These are phyloP conservation scores for Pelochelys cantorii DNA, from an alignment of 2,797 vertebrate species.

Conservation along the genomic window DNA sequence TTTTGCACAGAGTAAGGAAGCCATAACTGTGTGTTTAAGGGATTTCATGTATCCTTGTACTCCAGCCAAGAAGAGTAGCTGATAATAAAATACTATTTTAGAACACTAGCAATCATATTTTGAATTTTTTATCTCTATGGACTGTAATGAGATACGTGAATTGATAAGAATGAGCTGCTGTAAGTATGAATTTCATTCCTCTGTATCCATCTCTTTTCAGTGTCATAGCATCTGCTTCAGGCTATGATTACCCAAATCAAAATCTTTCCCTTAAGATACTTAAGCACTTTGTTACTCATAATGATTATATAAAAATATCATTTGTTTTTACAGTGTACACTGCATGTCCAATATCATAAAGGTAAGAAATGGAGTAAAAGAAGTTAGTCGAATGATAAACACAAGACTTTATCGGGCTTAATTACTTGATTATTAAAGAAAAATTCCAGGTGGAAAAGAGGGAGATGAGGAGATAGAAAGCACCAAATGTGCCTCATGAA, in stretches of 20 bases:
- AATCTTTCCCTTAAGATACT: constrained; percentile 43
- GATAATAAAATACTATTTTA: constrained; percentile 29
- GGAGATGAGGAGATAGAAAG: not conserved
- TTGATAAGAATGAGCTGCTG: constrained; percentile 61
- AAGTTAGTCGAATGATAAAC: constrained; percentile 40
- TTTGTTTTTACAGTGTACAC: constrained; percentile 38
- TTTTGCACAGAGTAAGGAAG: not conserved
- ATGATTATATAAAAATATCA: constrained; percentile 41
- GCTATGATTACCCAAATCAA: constrained; percentile 61
- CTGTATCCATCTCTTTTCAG: constrained; percentile 59
- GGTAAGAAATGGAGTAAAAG: constrained; percentile 26
- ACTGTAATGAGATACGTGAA: constrained; percentile 62
- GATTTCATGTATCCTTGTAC: constrained; percentile 15
- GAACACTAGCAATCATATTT: constrained; percentile 16
- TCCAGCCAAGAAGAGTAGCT: constrained; percentile 25
- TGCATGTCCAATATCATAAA: constrained; percentile 14
- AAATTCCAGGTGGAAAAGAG: accelerated
- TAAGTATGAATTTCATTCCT: constrained; percentile 63
- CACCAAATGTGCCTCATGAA: not conserved
- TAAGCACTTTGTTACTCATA: constrained; percentile 23
- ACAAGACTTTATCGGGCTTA: not conserved
- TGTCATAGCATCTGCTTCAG: constrained; percentile 63
- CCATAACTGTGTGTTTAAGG: not conserved
- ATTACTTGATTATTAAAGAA: not conserved
- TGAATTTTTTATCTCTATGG: constrained; percentile 55